A percentile compares a stretch with the other conserved stretches of the same genome.
Conservation (phyloP, 2,888 invertebrate genomes). For the Pristionchus entomophagus region DNA sequence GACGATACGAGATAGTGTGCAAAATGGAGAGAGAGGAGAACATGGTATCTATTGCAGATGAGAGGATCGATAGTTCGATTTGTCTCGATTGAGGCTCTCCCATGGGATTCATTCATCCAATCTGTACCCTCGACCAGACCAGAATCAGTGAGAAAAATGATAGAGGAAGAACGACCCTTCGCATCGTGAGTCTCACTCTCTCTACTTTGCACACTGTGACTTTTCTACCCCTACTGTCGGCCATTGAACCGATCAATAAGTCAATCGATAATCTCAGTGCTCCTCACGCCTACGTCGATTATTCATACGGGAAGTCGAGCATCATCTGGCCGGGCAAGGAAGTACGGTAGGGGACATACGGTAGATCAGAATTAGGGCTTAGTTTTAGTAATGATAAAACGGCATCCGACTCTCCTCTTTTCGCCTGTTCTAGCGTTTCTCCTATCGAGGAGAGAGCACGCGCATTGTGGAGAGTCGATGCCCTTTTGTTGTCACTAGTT, state of each 20-base stretch:
- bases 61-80: background rate
- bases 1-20: too few species aligned
- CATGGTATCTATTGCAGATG: constrained; percentile 24
- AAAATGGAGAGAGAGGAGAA: too few species aligned
- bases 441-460: too few species aligned
- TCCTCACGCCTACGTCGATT: constrained; percentile 6
- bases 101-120: constrained; percentile 34
- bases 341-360: background rate
- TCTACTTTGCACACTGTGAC: background rate
- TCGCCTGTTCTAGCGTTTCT: too few species aligned
- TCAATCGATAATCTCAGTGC: too few species aligned
- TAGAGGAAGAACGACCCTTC: constrained; percentile 34
- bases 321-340: constrained; percentile 21
- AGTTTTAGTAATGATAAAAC: too few species aligned
- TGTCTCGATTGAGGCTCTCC: constrained; percentile 16
- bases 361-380: too few species aligned
- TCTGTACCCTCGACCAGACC: background rate
- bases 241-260: too few species aligned
- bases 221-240: too few species aligned
- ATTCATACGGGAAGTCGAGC: background rate
- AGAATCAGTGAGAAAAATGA: background rate
- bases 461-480: too few species aligned
- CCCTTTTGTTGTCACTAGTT: too few species aligned
- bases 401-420: too few species aligned
- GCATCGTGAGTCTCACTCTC: constrained; percentile 11